Evolutionary conservation across 2,888 invertebrate genomes (phyloP), one percentile per base, ranked within the genome.

Genomic region (Tethea ocularis): DNA sequence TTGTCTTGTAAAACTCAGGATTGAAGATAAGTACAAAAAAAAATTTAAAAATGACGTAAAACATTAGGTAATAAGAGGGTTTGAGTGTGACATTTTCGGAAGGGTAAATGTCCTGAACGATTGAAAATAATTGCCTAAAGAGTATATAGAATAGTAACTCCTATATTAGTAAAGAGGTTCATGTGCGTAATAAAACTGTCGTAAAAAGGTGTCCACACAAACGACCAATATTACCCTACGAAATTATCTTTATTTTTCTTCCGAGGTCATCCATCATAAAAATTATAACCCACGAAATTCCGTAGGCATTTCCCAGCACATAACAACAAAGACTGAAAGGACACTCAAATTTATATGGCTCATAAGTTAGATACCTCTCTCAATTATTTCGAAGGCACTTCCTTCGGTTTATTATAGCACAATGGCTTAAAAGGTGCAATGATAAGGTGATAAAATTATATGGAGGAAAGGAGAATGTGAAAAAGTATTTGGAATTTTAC

Each of bases 331-430:
- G 46, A 72, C 63, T 68, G 61, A 71, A 68, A 68, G 61, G 57
- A 68, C 66, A 72, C 72, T 78, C 67, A 75, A 78, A 72, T 75
- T 77, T 78, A 73, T 77, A 77, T 73, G 75, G 75, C 60, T 75
- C 78, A 77, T 82, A 77, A 75, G 74, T 58, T 60, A 61, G 70
- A 72, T 72, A 69, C 66, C 64, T 63, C 66, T 68, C 60, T 66
- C 67, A 74, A 71, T 74, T 74, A 78, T 62, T 64, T 62, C 52
- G 52, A 54, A 57, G 36, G 51, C 26, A 15, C n/a, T n/a, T 29
- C 52, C n/a, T 36, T 29, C 13, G 23, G 41, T 58, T 61, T 63
- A 64, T 68, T 71, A 68, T 60, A 59, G n/a, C 38, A 56, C 46
- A 61, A 62, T 61, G 6, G 38, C 52, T 20, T 29, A 54, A 54